Conservation (phyloP, 2,888 invertebrate species). For the Ceraclea dissimilis region DNA sequence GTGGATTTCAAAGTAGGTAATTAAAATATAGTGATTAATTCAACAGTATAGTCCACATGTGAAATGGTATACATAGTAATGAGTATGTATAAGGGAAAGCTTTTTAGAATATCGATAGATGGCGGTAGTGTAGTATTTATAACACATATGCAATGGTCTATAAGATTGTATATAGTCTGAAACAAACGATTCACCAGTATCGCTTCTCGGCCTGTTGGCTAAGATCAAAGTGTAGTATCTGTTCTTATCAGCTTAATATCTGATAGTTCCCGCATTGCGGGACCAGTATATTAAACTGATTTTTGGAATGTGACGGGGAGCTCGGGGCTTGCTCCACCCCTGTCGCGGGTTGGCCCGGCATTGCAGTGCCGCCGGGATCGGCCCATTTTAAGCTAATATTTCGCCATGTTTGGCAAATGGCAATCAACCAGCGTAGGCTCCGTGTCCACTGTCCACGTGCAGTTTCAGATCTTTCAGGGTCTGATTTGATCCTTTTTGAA, state of each 20-base stretch:
- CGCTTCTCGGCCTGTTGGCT: constrained; percentile 51
- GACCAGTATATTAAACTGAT: constrained; percentile 52
- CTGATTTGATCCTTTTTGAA: too few relatives aligned
- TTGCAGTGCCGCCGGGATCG: constrained; percentile 58
- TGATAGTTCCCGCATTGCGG: constrained; percentile 37
- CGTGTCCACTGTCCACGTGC: too few relatives aligned
- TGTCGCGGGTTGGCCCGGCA: constrained; percentile 60
- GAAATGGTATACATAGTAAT: too few relatives aligned
- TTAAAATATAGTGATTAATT: too few relatives aligned
- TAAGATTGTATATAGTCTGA: not conserved
- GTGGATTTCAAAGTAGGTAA: too few relatives aligned
- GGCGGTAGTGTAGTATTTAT: not conserved
- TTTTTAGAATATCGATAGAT: not conserved
- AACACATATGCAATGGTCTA: not conserved
- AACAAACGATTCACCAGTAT: constrained; percentile 27
- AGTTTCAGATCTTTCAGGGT: too few relatives aligned
- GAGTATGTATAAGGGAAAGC: too few relatives aligned
- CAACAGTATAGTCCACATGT: too few relatives aligned
- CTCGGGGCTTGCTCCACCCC: constrained; percentile 59
- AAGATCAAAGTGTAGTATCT: constrained; percentile 29
- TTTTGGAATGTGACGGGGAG: constrained; percentile 48
- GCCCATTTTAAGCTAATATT: constrained; percentile 16
- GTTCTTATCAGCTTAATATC: constrained; percentile 26
- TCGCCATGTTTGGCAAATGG: not conserved
- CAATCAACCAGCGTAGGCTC: too few relatives aligned